Percentiles rank a stretch among this genome's conserved stretches.
phyloP scores from a whole-genome alignment of 2,797 vertebrate species.

The Artibeus lituratus region DNA sequence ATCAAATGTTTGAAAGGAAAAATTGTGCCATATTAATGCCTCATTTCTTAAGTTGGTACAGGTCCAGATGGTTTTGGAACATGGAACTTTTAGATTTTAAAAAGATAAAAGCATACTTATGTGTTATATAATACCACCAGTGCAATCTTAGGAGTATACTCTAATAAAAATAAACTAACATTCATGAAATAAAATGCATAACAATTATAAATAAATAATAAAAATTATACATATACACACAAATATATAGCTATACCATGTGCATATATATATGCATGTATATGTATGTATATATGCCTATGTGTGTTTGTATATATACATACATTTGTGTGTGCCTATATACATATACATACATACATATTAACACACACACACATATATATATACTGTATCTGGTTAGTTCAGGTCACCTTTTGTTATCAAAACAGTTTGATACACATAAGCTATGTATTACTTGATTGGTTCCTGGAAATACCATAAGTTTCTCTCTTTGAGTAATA shows the following conservation, averaged over 20 bases:
- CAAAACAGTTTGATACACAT: neutral
- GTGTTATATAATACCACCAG: neutral
- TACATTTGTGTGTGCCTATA: rapidly evolving
- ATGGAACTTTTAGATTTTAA: neutral
- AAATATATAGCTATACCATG: neutral
- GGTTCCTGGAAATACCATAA: neutral
- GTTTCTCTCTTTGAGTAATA: neutral
- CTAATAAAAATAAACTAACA: neutral
- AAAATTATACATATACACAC: neutral
- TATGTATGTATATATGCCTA: neutral
- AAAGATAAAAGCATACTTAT: neutral
- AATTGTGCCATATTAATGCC: neutral
- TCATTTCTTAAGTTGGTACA: neutral
- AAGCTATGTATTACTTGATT: neutral
- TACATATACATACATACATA: neutral
- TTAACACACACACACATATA: neutral
- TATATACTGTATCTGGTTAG: neutral
- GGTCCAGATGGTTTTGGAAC: neutral
- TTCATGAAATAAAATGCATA: neutral
- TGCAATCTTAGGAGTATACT: neutral
- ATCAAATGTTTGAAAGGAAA: neutral
- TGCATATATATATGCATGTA: neutral
- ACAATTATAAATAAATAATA: neutral
- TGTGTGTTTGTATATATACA: neutral
- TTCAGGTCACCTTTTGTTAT: neutral